Percentiles rank a stretch among this genome's conserved stretches.
Evolutionary conservation across 2,888 invertebrate genomes (phyloP).

Genomic region (Cynaeus angustus): DNA sequence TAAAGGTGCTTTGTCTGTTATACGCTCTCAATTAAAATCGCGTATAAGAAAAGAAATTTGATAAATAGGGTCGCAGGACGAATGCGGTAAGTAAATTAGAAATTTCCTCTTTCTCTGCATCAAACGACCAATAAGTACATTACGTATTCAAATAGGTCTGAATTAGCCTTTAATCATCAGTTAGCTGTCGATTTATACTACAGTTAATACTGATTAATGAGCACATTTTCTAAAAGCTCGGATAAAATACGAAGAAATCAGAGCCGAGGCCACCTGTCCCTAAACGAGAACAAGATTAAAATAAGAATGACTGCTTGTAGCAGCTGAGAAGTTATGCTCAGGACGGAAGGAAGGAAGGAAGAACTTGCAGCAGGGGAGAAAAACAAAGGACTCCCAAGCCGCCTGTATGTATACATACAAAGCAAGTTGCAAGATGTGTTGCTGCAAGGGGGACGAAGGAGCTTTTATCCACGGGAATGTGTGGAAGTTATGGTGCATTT

Average conservation of each 20-base stretch:
- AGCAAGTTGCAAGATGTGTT: conserved; percentile 59
- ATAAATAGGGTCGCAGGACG: too few species aligned
- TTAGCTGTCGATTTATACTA: conserved; percentile 19
- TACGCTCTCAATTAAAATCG: conserved; percentile 31
- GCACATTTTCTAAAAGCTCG: conserved; percentile 16
- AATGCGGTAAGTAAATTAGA: too few species aligned
- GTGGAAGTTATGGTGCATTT: conserved; percentile 55
- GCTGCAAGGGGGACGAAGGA: conserved; percentile 41
- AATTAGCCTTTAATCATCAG: conserved; percentile 13
- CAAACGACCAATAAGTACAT: neutral
- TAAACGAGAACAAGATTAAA: conserved; percentile 33
- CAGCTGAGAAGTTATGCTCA: conserved; percentile 53
- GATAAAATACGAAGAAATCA: conserved; percentile 33
- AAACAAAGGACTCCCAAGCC: conserved; percentile 60
- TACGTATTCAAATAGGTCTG: conserved; percentile 15
- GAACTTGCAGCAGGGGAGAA: conserved; percentile 57
- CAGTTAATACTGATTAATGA: conserved; percentile 18
- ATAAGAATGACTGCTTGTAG: conserved; percentile 36
- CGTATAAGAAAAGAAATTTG: neutral
- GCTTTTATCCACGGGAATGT: conserved; percentile 39
- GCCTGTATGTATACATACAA: conserved; percentile 54
- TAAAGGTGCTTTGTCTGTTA: conserved; percentile 38
- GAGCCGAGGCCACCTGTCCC: conserved; percentile 42
- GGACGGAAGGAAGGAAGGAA: conserved; percentile 55
- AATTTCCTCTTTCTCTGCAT: too few species aligned